Evolutionary conservation across 37 sponge, comb jelly and placozoan genomes (phyloP).

Genomic region (Beroe forskalii): DNA sequence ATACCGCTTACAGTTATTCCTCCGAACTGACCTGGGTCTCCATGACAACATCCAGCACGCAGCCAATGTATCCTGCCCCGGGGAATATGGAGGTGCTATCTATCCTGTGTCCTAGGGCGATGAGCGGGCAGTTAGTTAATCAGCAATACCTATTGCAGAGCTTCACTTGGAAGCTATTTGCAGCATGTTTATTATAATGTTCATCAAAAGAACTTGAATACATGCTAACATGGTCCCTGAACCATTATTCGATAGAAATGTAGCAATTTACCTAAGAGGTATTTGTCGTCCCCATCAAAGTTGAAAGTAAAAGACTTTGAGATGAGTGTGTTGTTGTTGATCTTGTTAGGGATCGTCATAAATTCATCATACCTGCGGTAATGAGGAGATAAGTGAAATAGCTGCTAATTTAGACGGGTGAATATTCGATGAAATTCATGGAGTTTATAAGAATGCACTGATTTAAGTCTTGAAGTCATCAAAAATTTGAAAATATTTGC

Average conservation of each 20-base stretch:
- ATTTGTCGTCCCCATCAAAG: not conserved
- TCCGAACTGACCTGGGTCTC: not conserved
- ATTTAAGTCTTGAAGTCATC: too few species aligned
- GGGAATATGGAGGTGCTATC: constrained; percentile 12
- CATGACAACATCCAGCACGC: not conserved
- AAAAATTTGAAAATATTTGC: too few species aligned
- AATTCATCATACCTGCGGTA: constrained; percentile 23
- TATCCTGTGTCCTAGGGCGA: constrained; percentile 9
- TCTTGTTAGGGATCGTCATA: not conserved
- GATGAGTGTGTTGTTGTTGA: not conserved
- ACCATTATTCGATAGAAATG: too few species aligned
- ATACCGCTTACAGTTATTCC: not conserved
- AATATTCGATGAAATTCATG: too few species aligned
- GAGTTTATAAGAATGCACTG: too few species aligned
- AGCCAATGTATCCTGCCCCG: not conserved
- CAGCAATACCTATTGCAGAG: too few species aligned
- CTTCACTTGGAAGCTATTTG: too few species aligned
- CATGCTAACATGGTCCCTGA: too few species aligned
- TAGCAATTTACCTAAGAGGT: not conserved
- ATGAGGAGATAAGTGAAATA: not conserved
- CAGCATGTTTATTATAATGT: too few species aligned
- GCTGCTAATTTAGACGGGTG: too few species aligned
- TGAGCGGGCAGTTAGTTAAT: too few species aligned
- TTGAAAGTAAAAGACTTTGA: not conserved
- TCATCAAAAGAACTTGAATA: too few species aligned